A percentile compares a stretch with the other conserved stretches of the same genome.
phyloP scores from a whole-genome alignment of 2,113 vertebrate species.

The Lepus americanus region DNA sequence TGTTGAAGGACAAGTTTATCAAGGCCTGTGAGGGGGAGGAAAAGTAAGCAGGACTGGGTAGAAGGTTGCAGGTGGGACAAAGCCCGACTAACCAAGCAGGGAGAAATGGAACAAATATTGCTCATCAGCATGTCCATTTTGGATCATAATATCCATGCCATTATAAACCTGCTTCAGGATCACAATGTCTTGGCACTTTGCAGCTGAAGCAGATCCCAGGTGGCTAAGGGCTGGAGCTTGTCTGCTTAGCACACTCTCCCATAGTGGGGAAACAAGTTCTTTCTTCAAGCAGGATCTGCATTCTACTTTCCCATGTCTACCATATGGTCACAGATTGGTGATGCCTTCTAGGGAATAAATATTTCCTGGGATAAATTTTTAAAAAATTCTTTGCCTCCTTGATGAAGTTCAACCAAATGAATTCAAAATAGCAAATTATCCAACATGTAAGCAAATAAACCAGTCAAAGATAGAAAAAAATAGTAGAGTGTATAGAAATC shows the following conservation, averaged over 20 bases:
- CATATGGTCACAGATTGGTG: not conserved
- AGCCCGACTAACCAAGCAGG: not conserved
- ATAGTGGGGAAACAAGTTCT: not conserved
- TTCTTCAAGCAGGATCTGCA: not conserved
- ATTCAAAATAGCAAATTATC: conserved; percentile 38
- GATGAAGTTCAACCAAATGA: not conserved
- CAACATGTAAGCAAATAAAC: not conserved
- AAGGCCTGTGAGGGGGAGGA: not conserved
- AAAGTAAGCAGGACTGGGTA: not conserved
- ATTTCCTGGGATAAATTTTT: not conserved
- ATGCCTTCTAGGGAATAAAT: not conserved
- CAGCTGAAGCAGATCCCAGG: not conserved
- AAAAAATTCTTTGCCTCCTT: not conserved
- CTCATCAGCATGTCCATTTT: rapidly evolving
- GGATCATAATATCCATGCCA: not conserved
- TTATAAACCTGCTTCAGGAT: not conserved
- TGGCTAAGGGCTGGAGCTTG: not conserved
- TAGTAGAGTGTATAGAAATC: not conserved
- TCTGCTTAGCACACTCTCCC: not conserved
- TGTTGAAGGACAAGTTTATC: not conserved
- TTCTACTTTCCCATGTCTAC: not conserved
- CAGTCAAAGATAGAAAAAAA: not conserved
- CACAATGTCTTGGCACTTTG: not conserved
- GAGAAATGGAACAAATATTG: not conserved
- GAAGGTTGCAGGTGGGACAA: not conserved